Evolutionary conservation across 2,888 invertebrate genomes (phyloP).

Genomic region (Lepidocyrtoides sp.): DNA sequence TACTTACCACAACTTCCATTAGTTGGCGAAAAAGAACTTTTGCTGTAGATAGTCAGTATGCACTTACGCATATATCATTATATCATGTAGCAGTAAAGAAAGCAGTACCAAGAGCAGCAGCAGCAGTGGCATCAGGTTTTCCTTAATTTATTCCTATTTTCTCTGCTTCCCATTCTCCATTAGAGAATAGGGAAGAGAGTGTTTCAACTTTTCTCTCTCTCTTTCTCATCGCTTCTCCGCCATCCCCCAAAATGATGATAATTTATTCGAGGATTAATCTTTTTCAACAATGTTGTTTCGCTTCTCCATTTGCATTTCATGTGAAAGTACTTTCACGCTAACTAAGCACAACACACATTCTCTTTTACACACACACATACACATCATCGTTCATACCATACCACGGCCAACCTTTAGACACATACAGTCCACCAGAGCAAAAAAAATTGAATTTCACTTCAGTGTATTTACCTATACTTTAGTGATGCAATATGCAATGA

Average conservation of each 20-base stretch:
- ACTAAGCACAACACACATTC: no score
- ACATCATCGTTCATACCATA: no score
- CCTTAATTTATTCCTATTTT: slow-evolving; percentile 21
- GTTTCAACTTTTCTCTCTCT: not conserved
- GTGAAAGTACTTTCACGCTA: slow-evolving; percentile 1
- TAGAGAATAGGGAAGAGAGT: not conserved
- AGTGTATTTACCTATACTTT: no score
- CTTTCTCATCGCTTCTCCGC: no score
- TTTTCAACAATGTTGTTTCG: slow-evolving; percentile 60
- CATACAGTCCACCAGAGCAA: no score
- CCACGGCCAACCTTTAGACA: no score
- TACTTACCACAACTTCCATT: no score
- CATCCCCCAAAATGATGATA: slow-evolving; percentile 38
- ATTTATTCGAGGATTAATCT: slow-evolving; percentile 58
- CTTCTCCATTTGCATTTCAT: slow-evolving; percentile 51
- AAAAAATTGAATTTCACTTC: no score
- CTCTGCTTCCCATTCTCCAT: not conserved
- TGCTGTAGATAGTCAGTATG: no score
- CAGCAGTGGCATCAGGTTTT: not conserved
- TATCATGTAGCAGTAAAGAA: not conserved
- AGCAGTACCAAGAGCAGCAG: not conserved
- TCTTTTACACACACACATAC: not conserved
- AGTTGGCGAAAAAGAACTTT: no score
- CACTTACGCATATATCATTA: not conserved
- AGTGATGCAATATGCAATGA: no score